A percentile compares a stretch with the other conserved stretches of the same genome.
phyloP scores from a whole-genome alignment of 2,888 invertebrate species.

The Drosophila prolongata region DNA sequence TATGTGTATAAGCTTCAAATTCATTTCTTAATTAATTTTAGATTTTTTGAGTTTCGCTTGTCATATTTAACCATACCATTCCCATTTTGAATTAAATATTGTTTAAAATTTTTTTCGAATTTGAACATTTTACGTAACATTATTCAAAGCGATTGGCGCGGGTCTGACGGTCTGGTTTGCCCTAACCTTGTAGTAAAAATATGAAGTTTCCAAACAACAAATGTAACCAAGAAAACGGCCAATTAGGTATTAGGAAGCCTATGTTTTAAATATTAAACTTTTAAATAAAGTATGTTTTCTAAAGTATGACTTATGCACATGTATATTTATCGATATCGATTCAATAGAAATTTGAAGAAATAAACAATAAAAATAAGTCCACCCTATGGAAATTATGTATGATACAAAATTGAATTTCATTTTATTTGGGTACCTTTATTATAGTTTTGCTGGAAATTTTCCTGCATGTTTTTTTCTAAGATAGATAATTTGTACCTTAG shows the following conservation, averaged over 20 bases:
- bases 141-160: conserved; percentile 32
- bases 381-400: conserved; percentile 30
- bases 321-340: conserved; percentile 58
- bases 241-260: conserved; percentile 56
- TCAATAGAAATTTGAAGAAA: conserved; percentile 39
- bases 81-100: conserved; percentile 49
- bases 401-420: conserved; percentile 8
- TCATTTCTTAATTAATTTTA: conserved; percentile 34
- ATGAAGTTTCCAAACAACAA: conserved; percentile 35
- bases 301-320: conserved; percentile 65
- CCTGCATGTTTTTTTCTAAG: too few relatives aligned
- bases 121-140: conserved; percentile 32
- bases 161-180: conserved; percentile 34
- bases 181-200: conserved; percentile 47
- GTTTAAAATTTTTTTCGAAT: conserved; percentile 33
- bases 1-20: conserved; percentile 23
- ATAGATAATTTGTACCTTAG: too few relatives aligned
- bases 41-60: conserved; percentile 44
- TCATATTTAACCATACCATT: conserved; percentile 53
- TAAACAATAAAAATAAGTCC: conserved; percentile 24
- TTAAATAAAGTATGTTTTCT: conserved; percentile 60
- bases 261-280: conserved; percentile 49
- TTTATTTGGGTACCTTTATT: neutral
- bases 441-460: too few relatives aligned
- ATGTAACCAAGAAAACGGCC: conserved; percentile 49